Evolutionary conservation across 2,888 invertebrate species (phyloP).

Genomic region (Plagodis dolabraria): DNA sequence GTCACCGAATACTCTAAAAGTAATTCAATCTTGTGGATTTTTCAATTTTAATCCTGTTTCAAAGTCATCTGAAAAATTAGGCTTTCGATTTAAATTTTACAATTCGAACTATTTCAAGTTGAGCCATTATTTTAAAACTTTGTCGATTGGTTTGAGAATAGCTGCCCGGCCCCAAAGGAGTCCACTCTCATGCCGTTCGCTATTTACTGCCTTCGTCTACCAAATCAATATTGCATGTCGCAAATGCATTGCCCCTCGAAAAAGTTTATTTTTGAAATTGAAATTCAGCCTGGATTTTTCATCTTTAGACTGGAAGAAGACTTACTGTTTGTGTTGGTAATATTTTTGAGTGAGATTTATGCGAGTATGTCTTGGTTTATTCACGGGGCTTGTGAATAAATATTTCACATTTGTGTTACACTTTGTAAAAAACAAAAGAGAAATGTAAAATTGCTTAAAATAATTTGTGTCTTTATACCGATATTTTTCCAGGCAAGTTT

Average conservation of each 20-base stretch:
- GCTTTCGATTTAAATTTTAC: conserved; percentile 24
- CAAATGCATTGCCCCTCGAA: conserved; percentile 60
- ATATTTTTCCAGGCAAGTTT: no score
- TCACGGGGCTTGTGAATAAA: no score
- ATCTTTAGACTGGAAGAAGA: conserved; percentile 16
- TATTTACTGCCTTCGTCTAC: conserved; percentile 71
- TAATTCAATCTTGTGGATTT: conserved; percentile 9
- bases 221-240: conserved; percentile 74
- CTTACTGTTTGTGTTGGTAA: conserved; percentile 2
- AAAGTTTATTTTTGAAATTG: conserved; percentile 54
- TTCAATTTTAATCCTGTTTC: background rate
- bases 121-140: conserved; percentile 22
- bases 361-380: background rate
- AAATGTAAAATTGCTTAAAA: no score
- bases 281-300: conserved; percentile 40
- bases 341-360: conserved; percentile 1
- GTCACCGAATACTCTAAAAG: conserved; percentile 9
- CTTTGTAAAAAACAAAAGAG: no score
- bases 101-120: conserved; percentile 20
- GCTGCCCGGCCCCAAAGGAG: conserved; percentile 58
- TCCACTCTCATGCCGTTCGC: conserved; percentile 69
- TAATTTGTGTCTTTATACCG: no score
- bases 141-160: conserved; percentile 51
- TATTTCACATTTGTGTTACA: no score
- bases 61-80: conserved; percentile 26